Conservation (phyloP, 2,888 invertebrate species). For the Parascotia fuliginaria region DNA sequence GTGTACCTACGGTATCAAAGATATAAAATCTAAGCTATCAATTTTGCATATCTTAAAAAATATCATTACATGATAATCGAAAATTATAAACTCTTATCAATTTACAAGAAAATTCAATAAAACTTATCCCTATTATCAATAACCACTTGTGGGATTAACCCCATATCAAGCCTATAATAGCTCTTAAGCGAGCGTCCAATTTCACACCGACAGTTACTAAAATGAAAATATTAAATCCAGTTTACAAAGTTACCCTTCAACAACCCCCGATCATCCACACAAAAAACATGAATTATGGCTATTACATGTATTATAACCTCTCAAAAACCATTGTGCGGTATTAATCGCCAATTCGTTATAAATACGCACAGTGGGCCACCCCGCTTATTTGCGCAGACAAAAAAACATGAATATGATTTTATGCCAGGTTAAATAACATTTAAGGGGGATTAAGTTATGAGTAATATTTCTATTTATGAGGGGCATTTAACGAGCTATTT, state of each 20-base stretch:
- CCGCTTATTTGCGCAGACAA: conserved; percentile 70
- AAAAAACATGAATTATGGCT: conserved; percentile 81
- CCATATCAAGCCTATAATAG: conserved; percentile 72
- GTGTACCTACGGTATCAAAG: neutral
- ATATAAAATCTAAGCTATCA: neutral
- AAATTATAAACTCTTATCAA: conserved; percentile 5
- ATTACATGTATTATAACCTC: conserved; percentile 83
- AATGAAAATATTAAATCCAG: conserved; percentile 85
- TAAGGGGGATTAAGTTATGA: conserved; percentile 83
- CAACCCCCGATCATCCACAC: conserved; percentile 74
- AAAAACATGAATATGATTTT: conserved; percentile 81
- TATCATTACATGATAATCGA: neutral
- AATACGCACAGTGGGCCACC: conserved; percentile 71
- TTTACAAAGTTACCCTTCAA: conserved; percentile 71
- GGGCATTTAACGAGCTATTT: conserved; percentile 81
- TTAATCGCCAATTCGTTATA: conserved; percentile 75
- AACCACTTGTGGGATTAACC: conserved; percentile 58
- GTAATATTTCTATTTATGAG: conserved; percentile 81
- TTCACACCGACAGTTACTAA: conserved; percentile 82
- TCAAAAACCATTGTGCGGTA: conserved; percentile 70
- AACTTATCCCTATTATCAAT: conserved; percentile 50
- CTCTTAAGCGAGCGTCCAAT: conserved; percentile 81
- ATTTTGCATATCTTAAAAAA: neutral
- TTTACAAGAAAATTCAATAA: conserved; percentile 44
- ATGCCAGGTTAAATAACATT: conserved; percentile 85